A percentile compares a stretch with the other conserved stretches of the same genome.
Conservation (phyloP, 2,888 invertebrate genomes). For the Ariolimax columbianus region DNA sequence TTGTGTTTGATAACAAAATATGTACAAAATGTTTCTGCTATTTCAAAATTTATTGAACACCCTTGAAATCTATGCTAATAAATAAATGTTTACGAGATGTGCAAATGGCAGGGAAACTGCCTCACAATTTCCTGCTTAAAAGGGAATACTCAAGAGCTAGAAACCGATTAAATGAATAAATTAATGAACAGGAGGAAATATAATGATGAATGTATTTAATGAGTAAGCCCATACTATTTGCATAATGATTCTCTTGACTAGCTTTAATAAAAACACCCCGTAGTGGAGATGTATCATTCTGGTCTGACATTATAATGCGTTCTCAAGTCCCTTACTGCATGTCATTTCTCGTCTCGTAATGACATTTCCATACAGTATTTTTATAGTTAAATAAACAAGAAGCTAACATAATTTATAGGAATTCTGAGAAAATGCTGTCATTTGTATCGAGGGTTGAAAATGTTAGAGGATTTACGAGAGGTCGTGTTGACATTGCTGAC, state of each 20-base stretch:
- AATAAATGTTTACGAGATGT: not conserved
- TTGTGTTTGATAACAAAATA: too few relatives aligned
- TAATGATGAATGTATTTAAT: not conserved
- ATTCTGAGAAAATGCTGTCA: not conserved
- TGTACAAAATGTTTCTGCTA: too few relatives aligned
- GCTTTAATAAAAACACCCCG: too few relatives aligned
- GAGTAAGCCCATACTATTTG: not conserved
- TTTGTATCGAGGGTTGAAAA: conserved; percentile 14
- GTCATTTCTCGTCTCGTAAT: not conserved
- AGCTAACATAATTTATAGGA: conserved; percentile 23
- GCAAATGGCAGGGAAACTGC: not conserved
- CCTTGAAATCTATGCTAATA: not conserved
- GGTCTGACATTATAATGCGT: too few relatives aligned
- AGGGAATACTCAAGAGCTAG: not conserved
- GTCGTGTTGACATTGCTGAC: not conserved
- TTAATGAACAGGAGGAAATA: not conserved
- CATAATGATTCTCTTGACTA: not conserved
- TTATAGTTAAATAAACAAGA: not conserved
- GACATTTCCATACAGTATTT: conserved; percentile 23
- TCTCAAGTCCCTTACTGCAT: not conserved
- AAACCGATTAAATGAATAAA: not conserved
- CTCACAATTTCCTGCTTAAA: not conserved
- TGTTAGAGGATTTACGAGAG: conserved; percentile 27
- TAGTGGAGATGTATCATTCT: not conserved
- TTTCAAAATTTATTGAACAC: too few relatives aligned